These are phyloP conservation scores for Calonectris borealis DNA, from an alignment of 2,113 vertebrate species.

Conservation along the genomic window DNA sequence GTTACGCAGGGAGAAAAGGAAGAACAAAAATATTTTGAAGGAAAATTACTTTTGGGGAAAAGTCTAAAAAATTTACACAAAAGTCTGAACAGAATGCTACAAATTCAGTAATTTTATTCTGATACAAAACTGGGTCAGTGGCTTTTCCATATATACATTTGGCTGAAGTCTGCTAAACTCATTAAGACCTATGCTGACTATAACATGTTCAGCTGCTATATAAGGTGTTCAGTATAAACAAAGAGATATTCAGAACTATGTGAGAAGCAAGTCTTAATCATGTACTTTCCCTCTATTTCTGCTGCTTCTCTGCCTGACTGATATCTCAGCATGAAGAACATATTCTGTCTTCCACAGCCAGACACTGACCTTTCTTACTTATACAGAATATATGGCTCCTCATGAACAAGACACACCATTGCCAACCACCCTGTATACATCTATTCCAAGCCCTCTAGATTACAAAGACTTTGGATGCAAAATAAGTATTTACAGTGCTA, in stretches of 20 bases:
- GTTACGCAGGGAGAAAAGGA: not conserved
- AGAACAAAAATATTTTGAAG: not conserved
- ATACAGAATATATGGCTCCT: not conserved
- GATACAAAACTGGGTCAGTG: not conserved
- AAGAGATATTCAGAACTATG: not conserved
- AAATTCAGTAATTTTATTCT: not conserved
- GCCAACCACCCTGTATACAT: not conserved
- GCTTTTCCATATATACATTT: not conserved
- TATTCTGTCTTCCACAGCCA: not conserved
- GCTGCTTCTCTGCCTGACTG: not conserved
- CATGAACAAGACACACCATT: not conserved
- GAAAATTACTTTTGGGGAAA: not conserved
- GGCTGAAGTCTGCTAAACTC: not conserved
- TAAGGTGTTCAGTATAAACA: not conserved
- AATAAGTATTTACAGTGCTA: not conserved
- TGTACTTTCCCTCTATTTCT: not conserved
- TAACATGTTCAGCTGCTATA: fast-evolving
- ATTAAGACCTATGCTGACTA: not conserved
- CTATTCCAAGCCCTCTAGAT: not conserved
- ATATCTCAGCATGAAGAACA: not conserved
- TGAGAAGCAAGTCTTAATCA: not conserved
- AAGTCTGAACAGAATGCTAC: not conserved
- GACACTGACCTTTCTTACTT: not conserved
- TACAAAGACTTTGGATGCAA: not conserved
- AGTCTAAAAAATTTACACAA: not conserved